These are phyloP conservation scores for Anadara kagoshimensis DNA, from an alignment of 1,140 invertebrate species.

Conservation along the genomic window DNA sequence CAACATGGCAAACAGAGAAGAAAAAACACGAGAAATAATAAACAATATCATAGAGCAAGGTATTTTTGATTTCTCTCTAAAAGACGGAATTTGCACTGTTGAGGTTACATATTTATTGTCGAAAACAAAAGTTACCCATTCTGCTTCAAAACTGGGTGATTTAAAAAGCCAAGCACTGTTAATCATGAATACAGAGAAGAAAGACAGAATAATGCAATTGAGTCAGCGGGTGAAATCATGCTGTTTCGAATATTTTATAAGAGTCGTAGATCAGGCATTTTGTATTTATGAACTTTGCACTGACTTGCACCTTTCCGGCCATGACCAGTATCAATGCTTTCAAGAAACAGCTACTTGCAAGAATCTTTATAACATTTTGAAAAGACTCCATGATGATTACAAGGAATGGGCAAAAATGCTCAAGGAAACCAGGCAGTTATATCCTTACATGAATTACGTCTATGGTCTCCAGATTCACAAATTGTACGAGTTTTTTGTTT, in stretches of 20 bases:
- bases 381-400: neutral
- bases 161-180: conserved; percentile 46
- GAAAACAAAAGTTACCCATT: conserved; percentile 9
- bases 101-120: neutral
- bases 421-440: conserved; percentile 1
- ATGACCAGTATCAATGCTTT: neutral
- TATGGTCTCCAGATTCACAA: conserved; percentile 25
- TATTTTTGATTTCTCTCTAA: too few species aligned
- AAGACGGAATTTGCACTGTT: too few species aligned
- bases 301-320: conserved; percentile 22
- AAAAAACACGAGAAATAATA: too few species aligned
- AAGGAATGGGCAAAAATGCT: conserved; percentile 20
- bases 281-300: neutral
- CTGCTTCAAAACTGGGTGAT: conserved; percentile 33
- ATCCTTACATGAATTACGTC: conserved; percentile 41
- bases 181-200: conserved; percentile 36
- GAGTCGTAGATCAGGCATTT: conserved; percentile 11
- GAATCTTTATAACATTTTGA: neutral
- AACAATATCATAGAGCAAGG: too few species aligned
- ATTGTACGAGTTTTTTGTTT: conserved; percentile 20
- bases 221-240: conserved; percentile 21
- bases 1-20: too few species aligned
- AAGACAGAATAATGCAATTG: conserved; percentile 3
- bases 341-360: neutral
- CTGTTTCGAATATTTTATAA: conserved; percentile 20